Conservation (phyloP, 2,888 invertebrate genomes). For the Nyleta sp. region DNA sequence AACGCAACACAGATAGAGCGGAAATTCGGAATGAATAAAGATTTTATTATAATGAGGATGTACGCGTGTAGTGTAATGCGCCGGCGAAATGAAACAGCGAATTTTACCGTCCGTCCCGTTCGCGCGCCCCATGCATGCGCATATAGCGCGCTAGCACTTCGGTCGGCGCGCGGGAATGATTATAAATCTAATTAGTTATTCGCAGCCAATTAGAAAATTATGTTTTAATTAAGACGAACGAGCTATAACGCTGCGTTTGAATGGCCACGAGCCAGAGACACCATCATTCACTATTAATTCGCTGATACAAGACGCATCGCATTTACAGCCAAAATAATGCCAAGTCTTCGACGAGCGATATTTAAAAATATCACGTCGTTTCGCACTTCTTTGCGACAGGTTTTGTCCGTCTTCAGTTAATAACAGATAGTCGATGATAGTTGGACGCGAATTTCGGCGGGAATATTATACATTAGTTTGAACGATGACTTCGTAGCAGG, state of each 20-base stretch:
- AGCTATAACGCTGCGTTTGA: conserved; percentile 40
- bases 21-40: background rate
- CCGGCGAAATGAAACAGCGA: conserved; percentile 29
- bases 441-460: background rate
- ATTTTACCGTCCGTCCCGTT: too few relatives aligned
- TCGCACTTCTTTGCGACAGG: too few relatives aligned
- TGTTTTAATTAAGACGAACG: conserved; percentile 73
- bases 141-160: conserved; percentile 24
- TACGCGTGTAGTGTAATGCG: too few relatives aligned
- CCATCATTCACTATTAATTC: conserved; percentile 34
- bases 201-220: conserved; percentile 72
- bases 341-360: too few relatives aligned
- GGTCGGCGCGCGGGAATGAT: conserved; percentile 41
- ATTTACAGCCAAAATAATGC: background rate
- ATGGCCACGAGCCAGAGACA: conserved; percentile 18
- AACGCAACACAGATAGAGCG: background rate
- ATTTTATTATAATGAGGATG: conserved; percentile 22
- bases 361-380: too few relatives aligned
- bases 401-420: conserved; percentile 1
- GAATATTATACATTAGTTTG: conserved; percentile 18
- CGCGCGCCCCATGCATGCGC: conserved; percentile 19
- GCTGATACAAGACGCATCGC: conserved; percentile 8
- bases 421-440: background rate
- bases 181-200: conserved; percentile 74
- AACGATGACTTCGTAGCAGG: conserved; percentile 13